A percentile compares a stretch with the other conserved stretches of the same genome.
Conservation (phyloP, 1,140 invertebrate genomes). For the Bombus superbus region DNA sequence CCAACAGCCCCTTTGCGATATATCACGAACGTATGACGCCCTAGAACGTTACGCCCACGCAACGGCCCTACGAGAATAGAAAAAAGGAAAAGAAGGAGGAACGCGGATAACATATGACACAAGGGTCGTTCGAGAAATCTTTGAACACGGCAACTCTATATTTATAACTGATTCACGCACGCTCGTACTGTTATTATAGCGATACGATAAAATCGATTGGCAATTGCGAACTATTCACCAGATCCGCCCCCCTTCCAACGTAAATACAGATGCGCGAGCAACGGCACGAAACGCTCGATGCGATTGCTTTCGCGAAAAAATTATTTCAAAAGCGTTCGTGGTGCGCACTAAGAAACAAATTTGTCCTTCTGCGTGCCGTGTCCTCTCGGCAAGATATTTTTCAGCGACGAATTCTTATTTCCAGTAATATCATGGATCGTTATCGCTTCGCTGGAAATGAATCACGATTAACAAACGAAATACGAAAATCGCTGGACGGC, state of each 20-base stretch:
- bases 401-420: no score
- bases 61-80: neutral
- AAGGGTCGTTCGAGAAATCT: neutral
- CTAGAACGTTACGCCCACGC: no score
- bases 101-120: neutral
- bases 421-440: no score
- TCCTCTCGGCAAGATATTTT: no score
- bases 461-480: neutral
- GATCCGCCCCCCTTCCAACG: neutral
- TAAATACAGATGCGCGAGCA: neutral
- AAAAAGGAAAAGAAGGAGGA: neutral
- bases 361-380: no score
- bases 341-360: no score
- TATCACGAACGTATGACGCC: no score
- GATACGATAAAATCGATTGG: constrained; percentile 5
- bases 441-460: neutral
- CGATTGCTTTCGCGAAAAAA: neutral
- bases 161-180: neutral
- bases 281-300: no score
- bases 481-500: no score
- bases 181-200: neutral
- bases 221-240: neutral
- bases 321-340: neutral
- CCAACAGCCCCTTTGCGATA: no score
- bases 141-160: neutral